These are phyloP conservation scores for Falco biarmicus DNA, from an alignment of 2,797 vertebrate genomes.

Conservation along the genomic window DNA sequence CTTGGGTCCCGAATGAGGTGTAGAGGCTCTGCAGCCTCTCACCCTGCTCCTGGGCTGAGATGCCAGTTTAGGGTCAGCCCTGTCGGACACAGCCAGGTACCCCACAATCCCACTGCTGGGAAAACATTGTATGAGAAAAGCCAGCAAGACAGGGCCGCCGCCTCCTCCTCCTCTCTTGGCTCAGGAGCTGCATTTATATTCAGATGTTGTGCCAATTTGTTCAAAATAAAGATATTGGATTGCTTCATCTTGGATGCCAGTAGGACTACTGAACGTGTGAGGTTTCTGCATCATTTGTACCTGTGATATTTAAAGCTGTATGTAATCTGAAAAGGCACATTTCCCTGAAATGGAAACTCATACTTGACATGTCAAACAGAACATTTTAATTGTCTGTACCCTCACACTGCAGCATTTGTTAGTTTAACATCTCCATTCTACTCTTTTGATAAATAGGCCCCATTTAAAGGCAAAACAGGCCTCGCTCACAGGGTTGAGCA, in stretches of 20 bases:
- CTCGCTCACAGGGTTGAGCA: not conserved
- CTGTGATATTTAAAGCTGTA: not conserved
- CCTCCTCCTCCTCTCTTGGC: too few relatives aligned
- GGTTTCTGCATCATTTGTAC: not conserved
- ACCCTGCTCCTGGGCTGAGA: rapidly evolving
- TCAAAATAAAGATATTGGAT: not conserved
- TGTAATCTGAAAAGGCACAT: not conserved
- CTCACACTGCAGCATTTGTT: not conserved
- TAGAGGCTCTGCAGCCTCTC: not conserved
- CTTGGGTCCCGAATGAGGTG: rapidly evolving
- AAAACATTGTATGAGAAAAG: not conserved
- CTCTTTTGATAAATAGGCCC: not conserved
- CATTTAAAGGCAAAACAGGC: not conserved
- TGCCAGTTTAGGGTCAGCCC: not conserved
- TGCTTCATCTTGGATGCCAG: not conserved
- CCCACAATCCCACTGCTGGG: not conserved
- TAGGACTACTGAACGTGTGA: rapidly evolving
- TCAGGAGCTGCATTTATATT: not conserved
- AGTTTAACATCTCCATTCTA: not conserved
- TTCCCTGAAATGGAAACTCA: not conserved
- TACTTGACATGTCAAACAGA: not conserved
- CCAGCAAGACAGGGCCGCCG: rapidly evolving
- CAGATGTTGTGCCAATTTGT: not conserved
- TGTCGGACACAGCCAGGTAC: too few relatives aligned
- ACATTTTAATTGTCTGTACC: not conserved